Evolutionary conservation across 2,113 vertebrate genomes (phyloP).

Genomic region (rat (Rattus norvegicus)): DNA sequence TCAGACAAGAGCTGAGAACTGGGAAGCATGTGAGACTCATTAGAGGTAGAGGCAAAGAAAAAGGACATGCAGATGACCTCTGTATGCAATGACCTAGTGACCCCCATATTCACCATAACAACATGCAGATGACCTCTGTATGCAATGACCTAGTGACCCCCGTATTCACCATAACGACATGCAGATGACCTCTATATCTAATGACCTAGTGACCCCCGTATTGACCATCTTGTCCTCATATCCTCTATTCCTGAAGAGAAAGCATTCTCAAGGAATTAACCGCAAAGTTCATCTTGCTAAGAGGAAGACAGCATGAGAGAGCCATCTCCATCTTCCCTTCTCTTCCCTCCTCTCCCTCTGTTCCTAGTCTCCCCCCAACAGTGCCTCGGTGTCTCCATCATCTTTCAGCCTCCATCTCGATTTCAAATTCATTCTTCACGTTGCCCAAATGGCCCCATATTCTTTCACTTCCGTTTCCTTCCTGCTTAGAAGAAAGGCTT

Average conservation of each 20-base stretch:
- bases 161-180: background rate
- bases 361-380: background rate
- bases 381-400: background rate
- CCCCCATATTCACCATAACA: background rate
- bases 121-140: background rate
- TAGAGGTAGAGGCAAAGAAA: background rate
- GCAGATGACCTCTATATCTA: background rate
- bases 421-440: background rate
- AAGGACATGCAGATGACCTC: background rate
- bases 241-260: background rate
- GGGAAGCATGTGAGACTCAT: background rate
- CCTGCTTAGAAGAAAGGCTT: background rate
- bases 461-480: background rate
- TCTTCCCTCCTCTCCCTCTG: background rate
- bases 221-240: background rate
- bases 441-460: background rate
- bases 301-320: background rate
- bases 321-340: background rate
- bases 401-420: background rate
- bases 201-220: background rate
- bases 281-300: background rate
- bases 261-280: background rate
- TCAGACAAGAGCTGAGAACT: background rate
- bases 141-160: background rate
- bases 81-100: background rate